Evolutionary conservation across 2,888 invertebrate species (phyloP), one percentile per base, ranked within the genome.

Genomic region (Anthoptus insignis): DNA sequence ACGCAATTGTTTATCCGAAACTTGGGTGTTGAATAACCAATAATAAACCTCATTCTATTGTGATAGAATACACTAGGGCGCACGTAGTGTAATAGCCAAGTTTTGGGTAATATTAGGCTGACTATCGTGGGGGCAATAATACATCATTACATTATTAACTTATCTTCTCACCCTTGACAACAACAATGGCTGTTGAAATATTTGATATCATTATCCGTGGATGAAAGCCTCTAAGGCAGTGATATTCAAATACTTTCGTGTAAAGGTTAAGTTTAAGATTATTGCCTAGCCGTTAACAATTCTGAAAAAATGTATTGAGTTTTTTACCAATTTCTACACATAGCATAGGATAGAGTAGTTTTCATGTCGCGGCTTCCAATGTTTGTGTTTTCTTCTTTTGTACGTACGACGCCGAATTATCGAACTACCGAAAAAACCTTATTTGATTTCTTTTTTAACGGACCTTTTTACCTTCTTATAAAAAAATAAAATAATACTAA

Each of bases 111-210:
- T 57, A 57, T 56, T 50, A 57, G 56, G n/a, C 63, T 56, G 50
- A n/a, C 39, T 49, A 42, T 64, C 56, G 63, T 49, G 82, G 82
- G 82, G 83, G 81, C 81, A 83, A 87, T 89, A 88, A 89, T 91
- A 89, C 85, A 82, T 91, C 90, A 93, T 93, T 92, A 93, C 87
- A 91, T 88, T 90, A 92, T 93, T 93, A 93, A 90, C 85, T 85
- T 87, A 90, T 85, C 91, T 91, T 89, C 91, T 92, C 92, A 93
- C 91, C 92, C 92, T 90, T 92, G 92, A 93, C 92, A 88, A 81
- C 75, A 91, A 92, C 92, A 92, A 92, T 89, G 87, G 82, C 76
- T 84, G 87, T 90, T 90, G 90, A 91, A 90, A 89, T 86, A 83
- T 89, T 90, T 87, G 89, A 90, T 90, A 89, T 91, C 86, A 88